Evolutionary conservation across 2,888 invertebrate species (phyloP).

Genomic region (Cryptocephalus moraei): DNA sequence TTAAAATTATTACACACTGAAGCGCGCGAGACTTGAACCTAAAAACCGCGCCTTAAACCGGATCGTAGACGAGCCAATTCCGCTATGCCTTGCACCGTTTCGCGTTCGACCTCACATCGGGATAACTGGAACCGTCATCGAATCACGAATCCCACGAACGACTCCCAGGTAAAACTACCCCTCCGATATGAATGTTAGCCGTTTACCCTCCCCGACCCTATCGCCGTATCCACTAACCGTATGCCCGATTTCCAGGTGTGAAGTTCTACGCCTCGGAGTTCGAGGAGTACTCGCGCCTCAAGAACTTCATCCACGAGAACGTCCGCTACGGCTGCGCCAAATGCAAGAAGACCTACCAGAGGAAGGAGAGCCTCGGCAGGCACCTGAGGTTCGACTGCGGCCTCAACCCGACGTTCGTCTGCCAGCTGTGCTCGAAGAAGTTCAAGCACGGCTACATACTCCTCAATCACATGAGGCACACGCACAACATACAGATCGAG

Average conservation of each 20-base stretch:
- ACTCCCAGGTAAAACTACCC: too few species aligned
- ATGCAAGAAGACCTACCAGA: constrained; percentile 33
- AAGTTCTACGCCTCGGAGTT: constrained; percentile 30
- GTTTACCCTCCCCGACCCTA: too few species aligned
- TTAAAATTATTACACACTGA: too few species aligned
- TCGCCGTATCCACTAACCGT: too few species aligned
- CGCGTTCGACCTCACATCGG: too few species aligned
- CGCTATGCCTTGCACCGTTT: too few species aligned
- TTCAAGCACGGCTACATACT: constrained; percentile 33
- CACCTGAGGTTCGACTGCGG: constrained; percentile 43
- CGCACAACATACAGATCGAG: constrained; percentile 27
- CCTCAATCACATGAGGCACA: constrained; percentile 31
- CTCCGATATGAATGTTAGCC: too few species aligned
- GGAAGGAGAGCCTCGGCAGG: constrained; percentile 35
- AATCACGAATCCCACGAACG: too few species aligned
- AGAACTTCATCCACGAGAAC: constrained; percentile 26
- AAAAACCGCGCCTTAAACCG: too few species aligned
- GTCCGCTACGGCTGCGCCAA: constrained; percentile 31
- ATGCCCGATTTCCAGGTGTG: constrained; percentile 18
- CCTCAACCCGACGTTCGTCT: constrained; percentile 31
- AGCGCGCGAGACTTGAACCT: too few species aligned
- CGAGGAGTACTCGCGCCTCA: constrained; percentile 32
- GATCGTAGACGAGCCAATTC: too few species aligned
- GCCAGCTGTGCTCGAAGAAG: constrained; percentile 29
- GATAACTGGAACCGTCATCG: too few species aligned